A percentile compares a stretch with the other conserved stretches of the same genome.
Conservation (phyloP, 1,140 invertebrate species). For the Zaprionus davidi region DNA sequence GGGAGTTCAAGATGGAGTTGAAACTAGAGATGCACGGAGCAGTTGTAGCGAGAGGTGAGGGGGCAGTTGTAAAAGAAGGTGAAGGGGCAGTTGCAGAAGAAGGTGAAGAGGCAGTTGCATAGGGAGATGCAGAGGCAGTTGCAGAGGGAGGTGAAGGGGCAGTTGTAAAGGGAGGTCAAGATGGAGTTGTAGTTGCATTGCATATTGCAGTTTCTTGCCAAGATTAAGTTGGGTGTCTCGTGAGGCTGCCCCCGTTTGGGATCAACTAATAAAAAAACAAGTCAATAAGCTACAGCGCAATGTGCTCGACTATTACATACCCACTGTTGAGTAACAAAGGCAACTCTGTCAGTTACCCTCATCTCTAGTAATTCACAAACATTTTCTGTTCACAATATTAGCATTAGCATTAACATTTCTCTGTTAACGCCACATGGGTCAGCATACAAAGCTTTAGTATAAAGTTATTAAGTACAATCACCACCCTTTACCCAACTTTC, state of each 20-base stretch:
- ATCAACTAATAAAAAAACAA: slow-evolving; percentile 39
- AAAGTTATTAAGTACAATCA: too few species aligned
- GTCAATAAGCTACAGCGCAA: neutral
- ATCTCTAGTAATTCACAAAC: too few species aligned
- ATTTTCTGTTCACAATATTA: too few species aligned
- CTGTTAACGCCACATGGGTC: too few species aligned
- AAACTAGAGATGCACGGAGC: neutral
- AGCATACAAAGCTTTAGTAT: too few species aligned
- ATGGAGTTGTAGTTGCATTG: neutral
- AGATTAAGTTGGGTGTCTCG: neutral
- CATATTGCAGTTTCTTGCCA: neutral
- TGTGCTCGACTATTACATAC: neutral
- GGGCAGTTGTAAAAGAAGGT: neutral
- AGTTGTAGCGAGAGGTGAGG: neutral
- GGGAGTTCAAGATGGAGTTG: neutral
- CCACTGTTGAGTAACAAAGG: too few species aligned
- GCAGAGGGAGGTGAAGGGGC: neutral
- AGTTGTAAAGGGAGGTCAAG: neutral
- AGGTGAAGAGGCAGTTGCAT: too few species aligned
- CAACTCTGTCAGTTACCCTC: too few species aligned
- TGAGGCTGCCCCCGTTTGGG: slow-evolving; percentile 15
- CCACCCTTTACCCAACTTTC: too few species aligned
- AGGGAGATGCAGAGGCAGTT: neutral
- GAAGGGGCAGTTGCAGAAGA: neutral
- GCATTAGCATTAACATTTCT: too few species aligned